phyloP scores from a whole-genome alignment of 2,888 invertebrate genomes.

The Chrysina gloriosa region DNA sequence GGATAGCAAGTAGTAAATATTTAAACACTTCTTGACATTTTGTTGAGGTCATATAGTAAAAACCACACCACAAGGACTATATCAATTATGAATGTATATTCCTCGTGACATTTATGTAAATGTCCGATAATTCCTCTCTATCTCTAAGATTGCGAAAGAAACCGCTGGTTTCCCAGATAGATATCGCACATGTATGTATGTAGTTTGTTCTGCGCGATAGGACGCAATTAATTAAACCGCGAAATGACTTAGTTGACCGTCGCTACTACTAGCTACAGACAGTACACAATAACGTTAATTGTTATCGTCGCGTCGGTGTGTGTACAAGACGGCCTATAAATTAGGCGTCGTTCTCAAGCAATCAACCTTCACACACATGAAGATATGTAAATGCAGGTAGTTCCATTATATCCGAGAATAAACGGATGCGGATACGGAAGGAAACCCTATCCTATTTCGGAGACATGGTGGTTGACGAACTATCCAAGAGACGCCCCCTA shows the following conservation, averaged over 20 bases:
- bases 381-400: slow-evolving; percentile 53
- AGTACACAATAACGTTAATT: slow-evolving; percentile 37
- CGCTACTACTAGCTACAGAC: not conserved
- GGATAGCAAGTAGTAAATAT: not conserved
- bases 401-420: slow-evolving; percentile 43
- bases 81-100: slow-evolving; percentile 4
- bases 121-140: slow-evolving; percentile 8
- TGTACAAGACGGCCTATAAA: slow-evolving; percentile 40
- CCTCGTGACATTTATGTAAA: slow-evolving; percentile 24
- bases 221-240: slow-evolving; percentile 28
- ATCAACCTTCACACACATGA: slow-evolving; percentile 49
- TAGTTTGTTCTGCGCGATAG: slow-evolving; percentile 3
- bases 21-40: not conserved
- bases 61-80: slow-evolving; percentile 13
- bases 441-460: slow-evolving; percentile 54
- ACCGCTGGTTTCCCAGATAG: slow-evolving; percentile 23
- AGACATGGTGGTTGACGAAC: slow-evolving; percentile 60
- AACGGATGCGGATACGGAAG: slow-evolving; percentile 46
- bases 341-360: slow-evolving; percentile 39
- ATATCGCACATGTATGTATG: not conserved
- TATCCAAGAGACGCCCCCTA: slow-evolving; percentile 48
- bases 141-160: slow-evolving; percentile 14
- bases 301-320: slow-evolving; percentile 28
- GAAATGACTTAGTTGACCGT: slow-evolving; percentile 13
- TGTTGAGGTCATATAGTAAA: slow-evolving; percentile 8